Evolutionary conservation across 2,888 invertebrate genomes (phyloP).

Genomic region (Lysandra coridon): DNA sequence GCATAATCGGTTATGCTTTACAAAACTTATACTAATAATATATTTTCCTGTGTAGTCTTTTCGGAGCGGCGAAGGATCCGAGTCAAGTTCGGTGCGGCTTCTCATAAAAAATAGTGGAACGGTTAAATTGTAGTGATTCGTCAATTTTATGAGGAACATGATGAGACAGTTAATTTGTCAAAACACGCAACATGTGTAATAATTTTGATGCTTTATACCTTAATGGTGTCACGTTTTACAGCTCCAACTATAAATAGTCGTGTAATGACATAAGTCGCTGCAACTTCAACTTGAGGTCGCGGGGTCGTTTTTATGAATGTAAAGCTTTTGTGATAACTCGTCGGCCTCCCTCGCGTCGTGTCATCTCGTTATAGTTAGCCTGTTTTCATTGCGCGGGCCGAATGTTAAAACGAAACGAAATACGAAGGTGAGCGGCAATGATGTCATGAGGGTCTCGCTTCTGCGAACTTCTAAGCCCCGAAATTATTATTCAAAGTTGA

Average conservation of each 20-base stretch:
- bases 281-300: constrained; percentile 22
- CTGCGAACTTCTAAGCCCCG: constrained; percentile 67
- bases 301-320: constrained; percentile 2
- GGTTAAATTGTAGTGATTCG: not conserved
- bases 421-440: constrained; percentile 67
- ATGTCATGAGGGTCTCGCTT: constrained; percentile 70
- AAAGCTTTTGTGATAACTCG: constrained; percentile 24
- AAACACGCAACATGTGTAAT: not conserved
- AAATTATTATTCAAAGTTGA: constrained; percentile 67
- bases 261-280: constrained; percentile 2
- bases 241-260: not conserved
- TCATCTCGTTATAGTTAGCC: constrained; percentile 30
- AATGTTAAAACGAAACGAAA: constrained; percentile 32
- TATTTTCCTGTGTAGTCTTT: not conserved
- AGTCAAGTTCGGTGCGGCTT: not conserved
- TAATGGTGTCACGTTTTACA: not conserved
- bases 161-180: not conserved
- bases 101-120: not conserved
- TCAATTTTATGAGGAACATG: not conserved
- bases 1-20: constrained; percentile 21
- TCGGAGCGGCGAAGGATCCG: not conserved
- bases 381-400: not conserved
- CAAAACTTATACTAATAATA: constrained; percentile 22
- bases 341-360: constrained; percentile 8
- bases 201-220: not conserved